Evolutionary conservation across 2,888 invertebrate genomes (phyloP), one percentile per base, ranked within the genome.

Genomic region (Ophonus ardosiacus): DNA sequence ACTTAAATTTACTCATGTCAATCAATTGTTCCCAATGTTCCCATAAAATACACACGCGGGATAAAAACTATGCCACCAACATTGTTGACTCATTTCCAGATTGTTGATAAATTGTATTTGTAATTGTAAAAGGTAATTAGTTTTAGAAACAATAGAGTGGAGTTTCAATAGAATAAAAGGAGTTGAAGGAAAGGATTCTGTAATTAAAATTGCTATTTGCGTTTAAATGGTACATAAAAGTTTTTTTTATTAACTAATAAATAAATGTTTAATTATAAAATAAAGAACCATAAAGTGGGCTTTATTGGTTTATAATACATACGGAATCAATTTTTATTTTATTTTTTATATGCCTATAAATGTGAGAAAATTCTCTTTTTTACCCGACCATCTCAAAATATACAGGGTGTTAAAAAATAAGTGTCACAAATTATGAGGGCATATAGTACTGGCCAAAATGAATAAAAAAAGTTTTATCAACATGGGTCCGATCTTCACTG

Each of bases 1-100:
- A 74, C 71, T 74, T 74, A 74, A 74, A 43, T 43, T 74, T 74
- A 74, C 71, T 43, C 71, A 43, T 43, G 71, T 74, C 71, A 74
- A 74, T 74, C 71, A 68, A 43, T 21, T 40, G 43, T 40, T 17
- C 43, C 17, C 43, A 74, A 51, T 51, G 43, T 51, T 51, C 10
- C 43, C 13, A 51, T 51, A 51, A 51, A 51, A 13, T 51, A 51
- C 43, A 7, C 43, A 51, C 43, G 43, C 43, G 13, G 43, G 13
- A 13, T 13, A 51, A 51, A 51, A 51, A 51, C 43, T 13, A 5
- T 31, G 31, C 31, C 43, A 51, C 8, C 43, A 51, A 51, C 43
- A 13, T 8, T 51, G 43, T 51, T 51, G 43, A 51, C 43, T 51
- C 43, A 51, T 51, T 51, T 51, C 43, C 43, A 51, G 43, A 51